Evolutionary conservation across 1,140 invertebrate genomes (phyloP).

Genomic region (Drosophila micromelanica): DNA sequence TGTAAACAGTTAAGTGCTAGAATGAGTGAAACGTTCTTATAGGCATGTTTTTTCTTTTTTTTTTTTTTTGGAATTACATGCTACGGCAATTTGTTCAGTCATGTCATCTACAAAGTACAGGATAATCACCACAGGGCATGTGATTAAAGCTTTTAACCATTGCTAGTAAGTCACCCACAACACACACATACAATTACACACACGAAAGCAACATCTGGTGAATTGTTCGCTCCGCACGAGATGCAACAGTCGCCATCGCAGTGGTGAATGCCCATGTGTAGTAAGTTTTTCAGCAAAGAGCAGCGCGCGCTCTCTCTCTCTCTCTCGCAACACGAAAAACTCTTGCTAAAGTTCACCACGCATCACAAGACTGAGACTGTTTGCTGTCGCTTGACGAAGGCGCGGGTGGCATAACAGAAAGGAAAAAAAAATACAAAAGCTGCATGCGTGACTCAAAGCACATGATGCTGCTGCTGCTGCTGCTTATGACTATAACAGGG

Average conservation of each 20-base stretch:
- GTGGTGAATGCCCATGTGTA: conserved; percentile 35
- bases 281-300: conserved; percentile 19
- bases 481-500: conserved; percentile 6
- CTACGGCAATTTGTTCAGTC: conserved; percentile 4
- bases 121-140: conserved; percentile 29
- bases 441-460: conserved; percentile 58
- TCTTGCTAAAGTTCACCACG: conserved; percentile 36
- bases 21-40: no score
- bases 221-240: conserved; percentile 53
- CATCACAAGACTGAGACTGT: conserved; percentile 29
- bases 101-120: conserved; percentile 18
- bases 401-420: background rate
- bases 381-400: background rate
- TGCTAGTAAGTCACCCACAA: conserved; percentile 18
- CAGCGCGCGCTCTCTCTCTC: no score
- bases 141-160: conserved; percentile 33
- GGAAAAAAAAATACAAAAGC: conserved; percentile 15
- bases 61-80: no score
- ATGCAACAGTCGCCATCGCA: conserved; percentile 49
- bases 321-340: background rate
- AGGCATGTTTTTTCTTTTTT: no score
- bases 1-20: conserved; percentile 6
- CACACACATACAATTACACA: background rate
- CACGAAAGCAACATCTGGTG: conserved; percentile 34
- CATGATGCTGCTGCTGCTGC: conserved; percentile 45